A percentile compares a stretch with the other conserved stretches of the same genome.
Evolutionary conservation across 2,888 invertebrate genomes (phyloP).

Genomic region (Mongoloraphidia duomilia): DNA sequence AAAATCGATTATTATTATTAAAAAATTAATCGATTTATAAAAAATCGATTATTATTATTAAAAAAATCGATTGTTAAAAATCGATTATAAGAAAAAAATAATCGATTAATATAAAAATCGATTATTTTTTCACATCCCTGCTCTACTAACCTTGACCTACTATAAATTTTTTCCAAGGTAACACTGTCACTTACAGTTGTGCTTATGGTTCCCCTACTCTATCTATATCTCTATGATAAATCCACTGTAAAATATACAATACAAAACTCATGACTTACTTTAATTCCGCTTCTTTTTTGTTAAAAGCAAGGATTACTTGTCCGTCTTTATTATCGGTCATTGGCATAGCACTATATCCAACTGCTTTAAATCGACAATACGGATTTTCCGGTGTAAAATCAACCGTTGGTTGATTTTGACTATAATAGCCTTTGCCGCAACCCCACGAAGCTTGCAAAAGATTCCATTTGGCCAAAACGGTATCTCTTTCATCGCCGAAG

Average conservation of each 20-base stretch:
- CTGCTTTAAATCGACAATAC: slow-evolving; percentile 85
- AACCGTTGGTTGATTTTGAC: slow-evolving; percentile 58
- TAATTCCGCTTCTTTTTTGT: slow-evolving; percentile 66
- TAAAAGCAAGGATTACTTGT: slow-evolving; percentile 70
- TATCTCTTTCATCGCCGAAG: slow-evolving; percentile 91
- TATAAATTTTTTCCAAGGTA: too few species aligned
- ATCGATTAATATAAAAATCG: too few species aligned
- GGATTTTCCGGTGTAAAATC: slow-evolving; percentile 81
- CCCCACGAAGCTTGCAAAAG: slow-evolving; percentile 85
- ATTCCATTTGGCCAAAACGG: slow-evolving; percentile 88
- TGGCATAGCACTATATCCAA: slow-evolving; percentile 82
- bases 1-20: too few species aligned
- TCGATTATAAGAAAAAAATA: too few species aligned
- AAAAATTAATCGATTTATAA: too few species aligned
- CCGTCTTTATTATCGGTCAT: slow-evolving; percentile 84
- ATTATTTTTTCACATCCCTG: too few species aligned
- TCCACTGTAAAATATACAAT: background rate
- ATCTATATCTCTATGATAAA: too few species aligned
- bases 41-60: too few species aligned
- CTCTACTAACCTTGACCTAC: too few species aligned
- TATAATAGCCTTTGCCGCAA: slow-evolving; percentile 70
- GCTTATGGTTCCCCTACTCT: too few species aligned
- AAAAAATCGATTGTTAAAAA: too few species aligned
- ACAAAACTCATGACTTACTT: slow-evolving; percentile 34
- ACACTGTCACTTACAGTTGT: too few species aligned